phyloP scores from a whole-genome alignment of 2,888 invertebrate genomes.

The Embidobia sp. region DNA sequence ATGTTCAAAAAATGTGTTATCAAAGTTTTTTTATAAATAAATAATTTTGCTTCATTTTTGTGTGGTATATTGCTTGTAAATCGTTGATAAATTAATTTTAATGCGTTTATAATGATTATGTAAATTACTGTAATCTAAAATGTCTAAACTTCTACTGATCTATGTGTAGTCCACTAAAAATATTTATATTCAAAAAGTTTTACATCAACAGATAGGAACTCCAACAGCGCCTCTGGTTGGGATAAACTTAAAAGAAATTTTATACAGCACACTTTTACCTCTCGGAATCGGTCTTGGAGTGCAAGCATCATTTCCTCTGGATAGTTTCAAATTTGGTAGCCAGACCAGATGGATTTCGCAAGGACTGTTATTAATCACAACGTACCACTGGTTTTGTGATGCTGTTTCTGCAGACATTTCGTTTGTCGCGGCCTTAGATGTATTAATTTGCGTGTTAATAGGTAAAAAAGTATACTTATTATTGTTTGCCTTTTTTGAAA shows the following conservation, averaged over 20 bases:
- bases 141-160: too few relatives aligned
- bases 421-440: constrained; percentile 76
- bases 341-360: constrained; percentile 75
- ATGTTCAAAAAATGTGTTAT: too few relatives aligned
- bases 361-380: constrained; percentile 73
- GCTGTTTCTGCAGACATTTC: constrained; percentile 77
- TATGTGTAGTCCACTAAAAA: too few relatives aligned
- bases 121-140: too few relatives aligned
- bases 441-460: constrained; percentile 77
- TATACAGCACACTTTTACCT: constrained; percentile 77
- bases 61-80: too few relatives aligned
- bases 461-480: constrained; percentile 59
- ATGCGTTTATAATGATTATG: too few relatives aligned
- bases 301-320: constrained; percentile 65
- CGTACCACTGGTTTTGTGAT: constrained; percentile 79
- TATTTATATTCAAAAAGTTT: not conserved
- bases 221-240: constrained; percentile 77
- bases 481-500: too few relatives aligned
- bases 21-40: too few relatives aligned
- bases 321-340: constrained; percentile 65
- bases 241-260: constrained; percentile 76
- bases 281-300: constrained; percentile 74
- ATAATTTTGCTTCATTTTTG: too few relatives aligned
- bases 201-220: constrained; percentile 73
- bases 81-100: not conserved